Conservation (phyloP, 2,797 vertebrate genomes). For the Scolopax bukidnonensis region DNA sequence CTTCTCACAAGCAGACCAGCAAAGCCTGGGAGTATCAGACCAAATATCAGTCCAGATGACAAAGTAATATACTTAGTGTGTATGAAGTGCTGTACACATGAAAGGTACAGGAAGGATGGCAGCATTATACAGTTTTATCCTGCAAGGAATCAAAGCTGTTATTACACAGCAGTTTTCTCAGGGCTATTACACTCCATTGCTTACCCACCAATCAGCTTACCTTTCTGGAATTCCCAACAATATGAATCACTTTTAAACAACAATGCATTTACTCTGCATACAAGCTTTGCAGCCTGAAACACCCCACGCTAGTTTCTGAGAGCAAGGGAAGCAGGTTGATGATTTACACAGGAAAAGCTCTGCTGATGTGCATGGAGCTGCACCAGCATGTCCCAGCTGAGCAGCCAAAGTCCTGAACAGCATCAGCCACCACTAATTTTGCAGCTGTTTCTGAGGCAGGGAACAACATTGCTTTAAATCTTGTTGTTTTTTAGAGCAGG, state of each 20-base stretch:
- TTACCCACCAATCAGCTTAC: constrained; percentile 37
- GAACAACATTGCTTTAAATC: background rate
- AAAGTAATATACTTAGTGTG: constrained; percentile 39
- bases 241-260: constrained; percentile 54
- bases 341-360: background rate
- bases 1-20: constrained; percentile 38
- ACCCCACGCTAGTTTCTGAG: background rate
- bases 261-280: constrained; percentile 42
- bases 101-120: constrained; percentile 19
- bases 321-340: background rate
- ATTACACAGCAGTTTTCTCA: constrained; percentile 46
- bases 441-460: background rate
- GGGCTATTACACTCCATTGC: constrained; percentile 24
- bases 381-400: background rate
- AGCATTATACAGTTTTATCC: constrained; percentile 23
- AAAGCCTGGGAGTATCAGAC: constrained; percentile 51
- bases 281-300: constrained; percentile 1
- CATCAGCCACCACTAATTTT: background rate
- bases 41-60: constrained; percentile 56
- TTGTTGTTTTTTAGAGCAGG: background rate
- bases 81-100: constrained; percentile 8
- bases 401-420: background rate
- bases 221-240: background rate
- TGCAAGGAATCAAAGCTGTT: constrained; percentile 39
- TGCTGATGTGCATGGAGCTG: background rate